A percentile compares a stretch with the other conserved stretches of the same genome.
phyloP scores from a whole-genome alignment of 2,797 vertebrate genomes.

The Setipinna tenuifilis region DNA sequence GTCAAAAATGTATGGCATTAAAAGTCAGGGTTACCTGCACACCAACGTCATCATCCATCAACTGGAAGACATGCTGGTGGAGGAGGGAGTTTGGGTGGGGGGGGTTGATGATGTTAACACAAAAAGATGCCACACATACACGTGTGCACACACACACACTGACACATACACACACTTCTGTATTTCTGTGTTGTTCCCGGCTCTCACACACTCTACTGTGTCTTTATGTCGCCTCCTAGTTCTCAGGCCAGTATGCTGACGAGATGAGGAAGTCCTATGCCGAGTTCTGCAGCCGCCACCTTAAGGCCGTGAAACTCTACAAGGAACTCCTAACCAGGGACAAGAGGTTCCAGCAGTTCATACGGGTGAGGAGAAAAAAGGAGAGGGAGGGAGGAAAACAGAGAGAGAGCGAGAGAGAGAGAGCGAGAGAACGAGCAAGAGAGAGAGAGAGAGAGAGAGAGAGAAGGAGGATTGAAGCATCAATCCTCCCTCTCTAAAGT shows the following conservation, averaged over 20 bases:
- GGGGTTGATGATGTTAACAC: too few relatives aligned
- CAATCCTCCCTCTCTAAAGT: neutral
- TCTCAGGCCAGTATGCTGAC: constrained; percentile 84
- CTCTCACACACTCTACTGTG: neutral
- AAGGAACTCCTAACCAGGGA: constrained; percentile 88
- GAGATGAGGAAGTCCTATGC: constrained; percentile 88
- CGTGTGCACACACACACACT: neutral
- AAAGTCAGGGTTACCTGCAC: too few relatives aligned
- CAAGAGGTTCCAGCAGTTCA: constrained; percentile 90
- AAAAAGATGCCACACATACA: too few relatives aligned
- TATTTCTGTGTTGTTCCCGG: too few relatives aligned
- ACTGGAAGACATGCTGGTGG: neutral
- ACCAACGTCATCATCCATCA: too few relatives aligned
- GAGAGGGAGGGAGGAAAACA: neutral
- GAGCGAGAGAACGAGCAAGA: neutral
- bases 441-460: neutral
- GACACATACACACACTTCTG: neutral
- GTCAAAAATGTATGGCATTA: too few relatives aligned
- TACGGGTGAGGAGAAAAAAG: constrained; percentile 77
- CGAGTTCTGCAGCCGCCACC: constrained; percentile 90
- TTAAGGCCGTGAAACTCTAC: constrained; percentile 87
- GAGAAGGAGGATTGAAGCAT: neutral
- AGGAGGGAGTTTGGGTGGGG: too few relatives aligned
- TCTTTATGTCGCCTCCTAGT: constrained; percentile 66
- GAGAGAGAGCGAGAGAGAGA: neutral